phyloP scores from a whole-genome alignment of 2,113 vertebrate genomes.

The Stegostoma tigrinum region DNA sequence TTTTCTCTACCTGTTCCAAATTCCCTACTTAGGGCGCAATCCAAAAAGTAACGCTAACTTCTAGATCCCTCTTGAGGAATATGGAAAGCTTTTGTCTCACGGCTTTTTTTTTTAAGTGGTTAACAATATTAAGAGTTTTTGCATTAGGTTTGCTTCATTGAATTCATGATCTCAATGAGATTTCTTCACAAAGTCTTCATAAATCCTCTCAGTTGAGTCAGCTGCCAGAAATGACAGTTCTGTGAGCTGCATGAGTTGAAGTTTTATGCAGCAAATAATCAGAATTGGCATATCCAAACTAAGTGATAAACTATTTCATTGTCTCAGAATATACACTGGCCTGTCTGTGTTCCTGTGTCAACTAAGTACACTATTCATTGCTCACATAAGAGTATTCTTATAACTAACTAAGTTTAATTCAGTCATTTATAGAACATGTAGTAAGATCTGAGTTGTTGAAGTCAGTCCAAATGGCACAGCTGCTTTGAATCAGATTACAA shows the following conservation, averaged over 20 bases:
- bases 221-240: not conserved
- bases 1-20: not conserved
- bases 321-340: not conserved
- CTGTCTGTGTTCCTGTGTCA: not conserved
- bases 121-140: not conserved
- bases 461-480: not conserved
- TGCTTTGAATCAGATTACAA: slow-evolving; percentile 1
- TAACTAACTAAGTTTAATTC: not conserved
- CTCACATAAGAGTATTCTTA: not conserved
- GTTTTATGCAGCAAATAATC: not conserved
- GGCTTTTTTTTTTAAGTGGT: not conserved
- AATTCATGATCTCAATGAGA: not conserved
- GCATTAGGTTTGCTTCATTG: not conserved
- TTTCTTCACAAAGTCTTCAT: not conserved
- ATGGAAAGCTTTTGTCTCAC: not conserved
- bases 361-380: not conserved
- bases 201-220: not conserved
- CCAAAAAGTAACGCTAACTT: no score
- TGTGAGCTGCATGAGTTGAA: not conserved
- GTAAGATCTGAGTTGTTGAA: not conserved
- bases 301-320: not conserved
- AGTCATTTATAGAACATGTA: not conserved
- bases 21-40: not conserved
- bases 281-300: not conserved
- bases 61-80: not conserved